A percentile compares a stretch with the other conserved stretches of the same genome.
These are phyloP conservation scores for Oreochromis tanganicae DNA, from an alignment of 2,113 vertebrate genomes.

Conservation along the genomic window DNA sequence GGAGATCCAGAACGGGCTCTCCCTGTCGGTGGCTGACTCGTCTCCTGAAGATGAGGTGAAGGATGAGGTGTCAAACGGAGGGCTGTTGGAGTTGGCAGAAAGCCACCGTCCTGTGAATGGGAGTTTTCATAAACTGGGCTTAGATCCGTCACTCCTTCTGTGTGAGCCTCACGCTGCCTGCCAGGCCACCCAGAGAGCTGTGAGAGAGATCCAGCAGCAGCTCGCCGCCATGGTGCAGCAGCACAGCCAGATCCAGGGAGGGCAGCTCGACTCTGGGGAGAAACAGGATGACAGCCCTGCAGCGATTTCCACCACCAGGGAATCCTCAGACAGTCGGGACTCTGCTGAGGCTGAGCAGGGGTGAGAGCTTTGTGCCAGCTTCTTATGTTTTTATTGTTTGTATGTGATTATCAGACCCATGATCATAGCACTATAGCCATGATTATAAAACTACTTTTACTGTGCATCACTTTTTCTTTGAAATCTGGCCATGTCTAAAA, in stretches of 20 bases:
- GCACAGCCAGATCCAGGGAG: constrained; percentile 64
- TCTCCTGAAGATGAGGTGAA: neutral
- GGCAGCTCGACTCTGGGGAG: neutral
- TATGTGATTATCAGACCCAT: accelerated
- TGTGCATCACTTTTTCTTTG: neutral
- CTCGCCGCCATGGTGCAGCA: constrained; percentile 78
- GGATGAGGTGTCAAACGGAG: neutral
- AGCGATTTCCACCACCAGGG: neutral
- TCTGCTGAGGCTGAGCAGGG: neutral
- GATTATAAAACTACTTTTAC: neutral
- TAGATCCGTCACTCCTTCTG: constrained; percentile 69
- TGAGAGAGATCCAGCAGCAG: constrained; percentile 75
- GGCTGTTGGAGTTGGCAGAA: accelerated
- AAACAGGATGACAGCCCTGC: neutral
- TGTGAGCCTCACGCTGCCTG: constrained; percentile 78
- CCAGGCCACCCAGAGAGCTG: constrained; percentile 75
- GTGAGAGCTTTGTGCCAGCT: neutral
- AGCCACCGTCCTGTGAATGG: accelerated
- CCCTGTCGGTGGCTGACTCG: neutral
- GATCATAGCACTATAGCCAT: neutral
- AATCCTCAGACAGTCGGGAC: neutral
- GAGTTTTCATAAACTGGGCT: neutral
- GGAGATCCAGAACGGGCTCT: neutral
- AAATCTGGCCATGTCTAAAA: neutral
- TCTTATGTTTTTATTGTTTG: neutral